A percentile compares a stretch with the other conserved stretches of the same genome.
Evolutionary conservation across 2,888 invertebrate genomes (phyloP).

Genomic region (Neria commutata): DNA sequence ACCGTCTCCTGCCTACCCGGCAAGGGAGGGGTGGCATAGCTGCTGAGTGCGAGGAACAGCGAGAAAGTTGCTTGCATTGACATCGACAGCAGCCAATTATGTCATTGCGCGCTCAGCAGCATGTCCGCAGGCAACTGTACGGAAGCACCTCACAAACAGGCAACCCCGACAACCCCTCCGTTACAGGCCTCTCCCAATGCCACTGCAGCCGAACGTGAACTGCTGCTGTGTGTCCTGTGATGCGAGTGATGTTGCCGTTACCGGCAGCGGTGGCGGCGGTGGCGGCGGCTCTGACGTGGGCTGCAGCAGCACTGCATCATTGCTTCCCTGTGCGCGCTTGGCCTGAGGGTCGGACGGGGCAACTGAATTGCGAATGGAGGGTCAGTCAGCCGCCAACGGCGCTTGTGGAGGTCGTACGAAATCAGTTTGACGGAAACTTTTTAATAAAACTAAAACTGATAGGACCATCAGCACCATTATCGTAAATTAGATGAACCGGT

Average conservation of each 20-base stretch:
- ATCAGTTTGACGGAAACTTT: neutral
- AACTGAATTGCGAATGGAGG: too few species aligned
- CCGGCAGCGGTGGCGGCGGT: too few species aligned
- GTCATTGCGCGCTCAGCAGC: slow-evolving; percentile 14
- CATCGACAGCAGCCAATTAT: slow-evolving; percentile 35
- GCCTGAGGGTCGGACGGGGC: neutral
- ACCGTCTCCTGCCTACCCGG: neutral
- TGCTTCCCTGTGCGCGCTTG: neutral
- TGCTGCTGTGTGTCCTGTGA: too few species aligned
- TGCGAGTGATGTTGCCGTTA: too few species aligned
- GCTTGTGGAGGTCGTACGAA: neutral
- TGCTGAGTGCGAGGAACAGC: too few species aligned
- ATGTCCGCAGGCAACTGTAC: neutral
- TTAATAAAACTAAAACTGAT: neutral
- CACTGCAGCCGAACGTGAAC: neutral
- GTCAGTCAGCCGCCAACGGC: too few species aligned
- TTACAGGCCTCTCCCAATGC: too few species aligned
- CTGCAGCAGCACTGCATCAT: too few species aligned
- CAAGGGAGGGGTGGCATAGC: too few species aligned
- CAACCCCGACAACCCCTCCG: too few species aligned
- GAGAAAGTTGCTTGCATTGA: slow-evolving; percentile 24
- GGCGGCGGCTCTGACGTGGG: too few species aligned
- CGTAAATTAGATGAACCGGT: neutral
- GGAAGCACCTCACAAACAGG: neutral
- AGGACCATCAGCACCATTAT: neutral